A percentile compares a stretch with the other conserved stretches of the same genome.
Conservation (phyloP, 2,113 vertebrate genomes). For the human region DNA sequence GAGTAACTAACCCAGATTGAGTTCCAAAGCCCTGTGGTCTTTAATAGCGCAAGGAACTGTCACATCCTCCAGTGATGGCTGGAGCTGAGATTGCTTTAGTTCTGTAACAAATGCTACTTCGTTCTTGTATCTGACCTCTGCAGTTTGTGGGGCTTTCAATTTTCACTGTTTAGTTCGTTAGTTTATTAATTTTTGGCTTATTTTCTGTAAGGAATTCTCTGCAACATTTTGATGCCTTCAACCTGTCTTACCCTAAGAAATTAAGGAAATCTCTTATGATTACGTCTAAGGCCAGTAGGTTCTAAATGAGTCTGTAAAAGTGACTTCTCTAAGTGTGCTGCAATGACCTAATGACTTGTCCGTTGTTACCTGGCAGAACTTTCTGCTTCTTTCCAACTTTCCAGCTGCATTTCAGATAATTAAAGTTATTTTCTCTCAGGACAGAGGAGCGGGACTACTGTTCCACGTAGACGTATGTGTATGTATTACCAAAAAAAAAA, state of each 20-base stretch:
- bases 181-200: background rate
- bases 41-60: accelerated
- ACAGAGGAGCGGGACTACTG: background rate
- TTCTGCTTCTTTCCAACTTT: background rate
- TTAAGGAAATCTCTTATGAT: background rate
- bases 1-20: background rate
- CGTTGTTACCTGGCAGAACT: background rate
- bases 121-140: background rate
- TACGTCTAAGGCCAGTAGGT: background rate
- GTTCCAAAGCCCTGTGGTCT: background rate
- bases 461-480: background rate
- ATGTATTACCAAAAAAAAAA: background rate
- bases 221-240: background rate
- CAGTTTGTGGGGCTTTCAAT: background rate
- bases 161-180: background rate
- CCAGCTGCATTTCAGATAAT: background rate
- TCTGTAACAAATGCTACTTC: background rate
- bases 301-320: background rate
- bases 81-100: background rate
- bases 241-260: background rate
- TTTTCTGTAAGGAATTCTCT: background rate
- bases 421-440: background rate
- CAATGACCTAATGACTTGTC: no score
- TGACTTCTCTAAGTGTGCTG: background rate
- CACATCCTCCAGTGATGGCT: background rate